A percentile compares a stretch with the other conserved stretches of the same genome.
These are phyloP conservation scores for Stegostoma tigrinum DNA, from an alignment of 2,113 vertebrate genomes.

Conservation along the genomic window DNA sequence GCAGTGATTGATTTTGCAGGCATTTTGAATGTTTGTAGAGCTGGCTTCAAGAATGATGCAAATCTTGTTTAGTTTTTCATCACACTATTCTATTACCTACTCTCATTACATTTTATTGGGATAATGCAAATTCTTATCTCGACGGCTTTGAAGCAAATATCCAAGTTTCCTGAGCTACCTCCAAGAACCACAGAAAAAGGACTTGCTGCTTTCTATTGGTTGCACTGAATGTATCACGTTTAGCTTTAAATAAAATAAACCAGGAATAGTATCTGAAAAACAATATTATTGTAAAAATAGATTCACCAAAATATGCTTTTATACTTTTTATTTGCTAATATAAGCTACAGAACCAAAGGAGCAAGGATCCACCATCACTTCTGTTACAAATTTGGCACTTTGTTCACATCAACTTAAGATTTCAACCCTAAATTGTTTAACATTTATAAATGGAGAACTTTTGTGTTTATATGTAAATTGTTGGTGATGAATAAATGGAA, in stretches of 20 bases:
- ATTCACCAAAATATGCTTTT: background rate
- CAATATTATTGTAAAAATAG: background rate
- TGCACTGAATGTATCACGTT: background rate
- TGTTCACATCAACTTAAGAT: background rate
- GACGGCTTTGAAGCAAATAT: background rate
- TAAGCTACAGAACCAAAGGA: background rate
- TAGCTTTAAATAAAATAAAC: background rate
- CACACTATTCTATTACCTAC: too few relatives aligned
- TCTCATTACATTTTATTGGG: background rate
- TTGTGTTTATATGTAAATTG: background rate
- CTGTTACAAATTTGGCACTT: background rate
- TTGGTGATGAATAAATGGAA: background rate
- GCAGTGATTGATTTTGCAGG: too few relatives aligned
- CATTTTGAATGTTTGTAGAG: too few relatives aligned
- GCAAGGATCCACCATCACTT: background rate
- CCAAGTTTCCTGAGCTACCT: background rate
- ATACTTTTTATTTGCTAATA: background rate
- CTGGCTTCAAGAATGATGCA: background rate
- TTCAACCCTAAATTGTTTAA: background rate
- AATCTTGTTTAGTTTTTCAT: background rate
- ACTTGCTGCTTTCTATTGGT: background rate
- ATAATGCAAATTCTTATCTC: too few relatives aligned
- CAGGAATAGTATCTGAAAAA: background rate
- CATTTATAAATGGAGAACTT: background rate
- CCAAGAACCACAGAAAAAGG: background rate